Evolutionary conservation across 2,113 vertebrate genomes (phyloP), one percentile per base, ranked within the genome.

Genomic region (Theristicus caerulescens): DNA sequence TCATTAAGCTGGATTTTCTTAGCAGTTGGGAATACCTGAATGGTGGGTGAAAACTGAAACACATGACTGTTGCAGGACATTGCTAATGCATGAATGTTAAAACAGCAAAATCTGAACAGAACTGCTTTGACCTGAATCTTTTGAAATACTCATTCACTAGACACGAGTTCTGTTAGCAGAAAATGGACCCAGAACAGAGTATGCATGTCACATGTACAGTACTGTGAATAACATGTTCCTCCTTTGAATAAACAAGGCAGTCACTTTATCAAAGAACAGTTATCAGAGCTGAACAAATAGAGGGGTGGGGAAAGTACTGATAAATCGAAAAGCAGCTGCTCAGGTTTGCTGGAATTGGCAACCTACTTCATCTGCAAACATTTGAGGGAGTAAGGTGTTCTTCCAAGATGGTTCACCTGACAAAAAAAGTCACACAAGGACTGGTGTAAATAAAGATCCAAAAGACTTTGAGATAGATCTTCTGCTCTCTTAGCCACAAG

Each of bases 281-380:
- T 94, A 95, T 94, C 88, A 91, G 88, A 76, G 73, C 79, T 94
- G 81, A 94, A 82, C 91, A 95, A 97, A 97, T 85, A 91, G 2
- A 86, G 69, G 69, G 18, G 66, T 76, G 70, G 90, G 44, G 86
- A 92, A 88, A 72, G 49, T 69, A 54, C 91, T 88, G 93, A 92
- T 95, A 96, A 94, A 52, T 89, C 26, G 70, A 54, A 96, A 94
- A 89, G 57, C 17, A 49, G 38, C 66, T 74, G 36, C 70, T 94
- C 65, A 54, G 64, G 73, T 89, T 95, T 92, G 82, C 61, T 64
- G 73, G 77, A 89, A 69, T 31, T 91, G 69, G 31, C 49, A 84
- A 20, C 31, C 27, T 82, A 7, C 38, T 81, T 73, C 3, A 0
- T 96, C 89, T 88, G 90, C 86, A 95, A 77, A 78, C n/a, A 59